Evolutionary conservation across 2,797 vertebrate genomes (phyloP), one percentile per base, ranked within the genome.

Genomic region (Neosilurus mollespiculum): DNA sequence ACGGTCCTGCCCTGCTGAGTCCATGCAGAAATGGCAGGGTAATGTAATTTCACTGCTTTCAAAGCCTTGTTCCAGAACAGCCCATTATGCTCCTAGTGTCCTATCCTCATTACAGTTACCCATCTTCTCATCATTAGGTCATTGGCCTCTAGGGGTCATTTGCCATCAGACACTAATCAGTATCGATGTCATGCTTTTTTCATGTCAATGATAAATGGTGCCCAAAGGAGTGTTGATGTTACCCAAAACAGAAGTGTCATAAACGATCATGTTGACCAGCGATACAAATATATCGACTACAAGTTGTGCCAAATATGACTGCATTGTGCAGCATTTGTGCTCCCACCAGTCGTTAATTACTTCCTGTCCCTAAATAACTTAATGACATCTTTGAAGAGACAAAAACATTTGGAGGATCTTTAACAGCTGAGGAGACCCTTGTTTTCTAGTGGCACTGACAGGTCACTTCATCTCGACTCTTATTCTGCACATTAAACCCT

Each of bases 21-120:
- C 30, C 9, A 54, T 58, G 59, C 80, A 66, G 66, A 85, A 78
- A 85, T 82, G 67, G 66, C 73, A 72, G 34, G 53, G 15, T 82
- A 85, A 85, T 85, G 66, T 65, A 49, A 82, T 85, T 82, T 78
- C 15, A 56, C 66, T 81, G 73, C 73, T 85, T 81, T 82, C 73
- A 82, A 65, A 77, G 62, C 53, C 64, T 80, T 51, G 20, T 71
- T 75, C 24, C 59, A 79, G 80, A 79, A 78, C 58, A 72, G 30
- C 14, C 65, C 49, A 82, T 81, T 64, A 81, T 24, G 15, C 37
- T 54, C 30, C 66, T 14, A 9, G 59, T 24, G 30, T 78, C n/a
- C 43, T 53, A 22, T 62, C 58, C 58, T 78, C n/a, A 51, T 62
- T 78, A 8, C 24, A 62, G 75, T 78, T 7, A 49, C 20, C 56